Percentiles rank a stretch among this genome's conserved stretches.
Conservation (phyloP, 2,797 vertebrate genomes). For the Darevskia mixta region DNA sequence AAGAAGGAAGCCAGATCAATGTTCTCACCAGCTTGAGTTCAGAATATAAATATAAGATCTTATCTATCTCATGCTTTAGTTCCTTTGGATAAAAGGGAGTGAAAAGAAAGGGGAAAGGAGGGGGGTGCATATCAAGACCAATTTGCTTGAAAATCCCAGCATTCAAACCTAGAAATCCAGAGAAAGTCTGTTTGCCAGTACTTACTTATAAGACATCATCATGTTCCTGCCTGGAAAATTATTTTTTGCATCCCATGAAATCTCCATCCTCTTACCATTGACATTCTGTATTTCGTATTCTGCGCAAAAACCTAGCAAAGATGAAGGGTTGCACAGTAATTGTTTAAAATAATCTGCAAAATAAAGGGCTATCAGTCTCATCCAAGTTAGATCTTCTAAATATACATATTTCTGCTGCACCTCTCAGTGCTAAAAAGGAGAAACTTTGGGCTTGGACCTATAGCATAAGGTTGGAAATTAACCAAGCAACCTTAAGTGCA, state of each 20-base stretch:
- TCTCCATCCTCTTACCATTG: constrained; percentile 65
- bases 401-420: not conserved
- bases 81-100: not conserved
- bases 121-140: not conserved
- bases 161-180: not conserved
- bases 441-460: not conserved
- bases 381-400: not conserved
- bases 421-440: not conserved
- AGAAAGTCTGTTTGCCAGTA: not conserved
- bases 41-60: not conserved
- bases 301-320: not conserved
- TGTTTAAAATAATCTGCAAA: not conserved
- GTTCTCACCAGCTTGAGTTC: not conserved
- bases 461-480: not conserved
- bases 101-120: not conserved
- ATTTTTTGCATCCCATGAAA: constrained; percentile 61
- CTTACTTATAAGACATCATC: constrained; percentile 73
- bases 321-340: constrained; percentile 36
- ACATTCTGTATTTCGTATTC: constrained; percentile 64
- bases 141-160: not conserved
- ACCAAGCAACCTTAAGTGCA: not conserved
- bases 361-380: not conserved
- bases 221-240: constrained; percentile 26
- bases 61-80: not conserved
- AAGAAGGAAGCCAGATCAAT: not conserved